These are phyloP conservation scores for Acridotheres tristis DNA, from an alignment of 2,797 vertebrate genomes.

Conservation along the genomic window DNA sequence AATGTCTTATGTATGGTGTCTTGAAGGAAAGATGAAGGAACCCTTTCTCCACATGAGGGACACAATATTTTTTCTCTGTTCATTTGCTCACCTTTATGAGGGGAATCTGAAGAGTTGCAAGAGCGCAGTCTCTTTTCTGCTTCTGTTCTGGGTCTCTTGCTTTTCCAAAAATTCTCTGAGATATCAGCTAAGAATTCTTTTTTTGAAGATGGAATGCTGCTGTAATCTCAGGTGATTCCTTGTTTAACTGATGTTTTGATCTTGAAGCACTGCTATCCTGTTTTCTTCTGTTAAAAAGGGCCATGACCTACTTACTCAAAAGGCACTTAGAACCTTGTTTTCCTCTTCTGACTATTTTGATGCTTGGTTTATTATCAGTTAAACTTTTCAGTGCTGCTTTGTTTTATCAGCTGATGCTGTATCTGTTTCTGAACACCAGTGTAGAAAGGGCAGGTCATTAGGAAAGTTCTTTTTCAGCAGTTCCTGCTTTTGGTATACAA, in stretches of 20 bases:
- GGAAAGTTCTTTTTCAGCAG: neutral
- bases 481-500: neutral
- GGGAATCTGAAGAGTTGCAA: neutral
- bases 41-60: neutral
- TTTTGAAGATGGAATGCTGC: neutral
- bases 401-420: neutral
- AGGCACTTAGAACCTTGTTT: neutral
- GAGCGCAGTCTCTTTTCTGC: neutral
- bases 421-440: neutral
- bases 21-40: neutral
- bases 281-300: neutral
- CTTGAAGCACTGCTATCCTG: neutral
- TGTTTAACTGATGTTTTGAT: neutral
- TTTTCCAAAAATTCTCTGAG: neutral
- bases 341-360: neutral
- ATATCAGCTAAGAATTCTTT: neutral
- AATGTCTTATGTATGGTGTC: neutral
- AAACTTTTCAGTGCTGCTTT: neutral
- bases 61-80: neutral
- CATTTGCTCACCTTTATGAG: neutral
- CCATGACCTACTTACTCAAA: neutral
- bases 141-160: neutral
- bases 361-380: neutral
- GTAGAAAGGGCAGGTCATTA: neutral
- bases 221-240: neutral